phyloP scores from a whole-genome alignment of 2,888 invertebrate species.

The Andrena hattorfiana region DNA sequence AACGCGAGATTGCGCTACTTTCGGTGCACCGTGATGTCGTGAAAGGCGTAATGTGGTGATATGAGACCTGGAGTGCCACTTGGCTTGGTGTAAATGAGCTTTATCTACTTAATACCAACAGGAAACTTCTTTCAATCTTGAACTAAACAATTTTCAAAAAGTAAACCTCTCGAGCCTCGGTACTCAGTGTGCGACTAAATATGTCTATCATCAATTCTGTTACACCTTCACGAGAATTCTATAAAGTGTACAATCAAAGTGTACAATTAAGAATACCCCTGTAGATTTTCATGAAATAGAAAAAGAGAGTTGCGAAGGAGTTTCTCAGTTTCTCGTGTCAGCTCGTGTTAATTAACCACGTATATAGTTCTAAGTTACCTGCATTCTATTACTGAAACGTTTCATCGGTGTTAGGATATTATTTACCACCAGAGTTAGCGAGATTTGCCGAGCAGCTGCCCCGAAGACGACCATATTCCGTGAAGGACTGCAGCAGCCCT shows the following conservation, averaged over 20 bases:
- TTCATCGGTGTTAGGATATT: background rate
- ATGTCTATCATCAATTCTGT: background rate
- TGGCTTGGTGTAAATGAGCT: background rate
- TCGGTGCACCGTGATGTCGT: background rate
- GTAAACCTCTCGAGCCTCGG: background rate
- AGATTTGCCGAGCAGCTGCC: conserved; percentile 6
- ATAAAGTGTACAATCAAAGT: background rate
- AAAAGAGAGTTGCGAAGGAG: too few relatives aligned
- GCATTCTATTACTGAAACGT: background rate
- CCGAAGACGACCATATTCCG: conserved; percentile 1
- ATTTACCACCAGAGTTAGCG: background rate
- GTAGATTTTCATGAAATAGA: background rate
- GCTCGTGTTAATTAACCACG: background rate
- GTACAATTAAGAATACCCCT: background rate
- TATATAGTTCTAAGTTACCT: background rate
- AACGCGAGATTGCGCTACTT: background rate
- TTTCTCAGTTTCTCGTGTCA: too few relatives aligned
- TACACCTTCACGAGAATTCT: background rate
- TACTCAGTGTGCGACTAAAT: background rate
- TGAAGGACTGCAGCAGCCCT: background rate
- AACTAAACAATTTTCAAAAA: background rate
- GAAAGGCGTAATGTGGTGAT: background rate
- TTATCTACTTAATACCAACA: background rate
- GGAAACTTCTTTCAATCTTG: background rate
- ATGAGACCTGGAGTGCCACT: background rate